These are phyloP conservation scores for Chloebia gouldiae DNA, from an alignment of 2,113 vertebrate species.

Conservation along the genomic window DNA sequence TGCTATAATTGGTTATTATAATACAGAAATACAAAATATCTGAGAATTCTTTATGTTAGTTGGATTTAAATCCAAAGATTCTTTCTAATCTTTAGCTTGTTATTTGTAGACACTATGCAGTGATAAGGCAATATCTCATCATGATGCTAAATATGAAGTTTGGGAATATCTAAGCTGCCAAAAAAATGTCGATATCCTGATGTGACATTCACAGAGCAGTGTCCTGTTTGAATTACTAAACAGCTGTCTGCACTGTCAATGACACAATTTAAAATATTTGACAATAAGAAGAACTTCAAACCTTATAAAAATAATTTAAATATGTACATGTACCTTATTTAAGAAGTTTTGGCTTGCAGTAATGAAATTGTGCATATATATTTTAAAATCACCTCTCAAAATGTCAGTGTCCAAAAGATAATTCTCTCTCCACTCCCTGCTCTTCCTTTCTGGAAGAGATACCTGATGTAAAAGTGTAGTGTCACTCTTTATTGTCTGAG, in stretches of 20 bases:
- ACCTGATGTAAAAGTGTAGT: background rate
- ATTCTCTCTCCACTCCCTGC: background rate
- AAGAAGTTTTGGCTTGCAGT: background rate
- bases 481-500: background rate
- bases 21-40: constrained; percentile 39
- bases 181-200: background rate
- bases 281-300: background rate
- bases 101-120: background rate
- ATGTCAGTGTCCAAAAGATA: background rate
- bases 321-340: background rate
- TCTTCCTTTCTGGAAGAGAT: background rate
- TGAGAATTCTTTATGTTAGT: constrained; percentile 30
- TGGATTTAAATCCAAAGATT: constrained; percentile 45
- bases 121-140: background rate
- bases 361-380: background rate
- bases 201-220: background rate
- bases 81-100: constrained; percentile 32
- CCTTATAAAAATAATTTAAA: background rate
- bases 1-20: constrained; percentile 12
- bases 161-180: background rate
- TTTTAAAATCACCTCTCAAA: background rate
- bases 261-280: background rate
- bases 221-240: constrained; percentile 21
- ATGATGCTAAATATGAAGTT: background rate
- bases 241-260: background rate